These are phyloP conservation scores for Paracanthobrama guichenoti DNA, from an alignment of 2,113 vertebrate genomes.

Conservation along the genomic window DNA sequence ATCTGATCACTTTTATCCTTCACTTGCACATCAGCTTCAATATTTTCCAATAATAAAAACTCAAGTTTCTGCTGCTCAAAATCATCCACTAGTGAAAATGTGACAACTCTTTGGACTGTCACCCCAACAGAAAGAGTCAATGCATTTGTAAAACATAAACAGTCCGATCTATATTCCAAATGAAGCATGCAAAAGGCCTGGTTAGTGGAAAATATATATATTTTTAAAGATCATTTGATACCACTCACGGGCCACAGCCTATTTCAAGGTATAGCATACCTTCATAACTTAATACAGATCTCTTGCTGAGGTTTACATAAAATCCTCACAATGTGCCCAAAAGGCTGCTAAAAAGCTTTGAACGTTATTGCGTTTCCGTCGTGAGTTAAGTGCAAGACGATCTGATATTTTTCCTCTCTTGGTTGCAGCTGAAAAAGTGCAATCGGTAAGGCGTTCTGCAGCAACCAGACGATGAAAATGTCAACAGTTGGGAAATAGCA, in stretches of 20 bases:
- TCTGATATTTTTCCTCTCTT: slow-evolving; percentile 32
- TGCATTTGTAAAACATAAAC: slow-evolving; percentile 2
- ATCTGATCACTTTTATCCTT: not conserved
- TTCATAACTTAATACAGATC: slow-evolving; percentile 27
- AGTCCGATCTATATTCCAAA: not conserved
- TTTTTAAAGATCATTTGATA: not conserved
- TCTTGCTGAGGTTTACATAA: slow-evolving; percentile 8
- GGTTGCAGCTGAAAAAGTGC: slow-evolving; percentile 52
- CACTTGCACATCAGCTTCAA: slow-evolving; percentile 28
- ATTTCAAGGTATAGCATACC: slow-evolving; percentile 22
- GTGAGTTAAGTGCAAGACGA: slow-evolving; percentile 50
- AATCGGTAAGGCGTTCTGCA: slow-evolving; percentile 51
- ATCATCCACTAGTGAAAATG: not conserved
- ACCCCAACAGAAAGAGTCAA: not conserved
- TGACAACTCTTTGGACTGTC: not conserved
- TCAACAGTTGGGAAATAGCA: slow-evolving; percentile 46
- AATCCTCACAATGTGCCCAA: slow-evolving; percentile 10
- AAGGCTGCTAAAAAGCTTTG: slow-evolving; percentile 35
- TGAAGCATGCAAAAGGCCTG: slow-evolving; percentile 12
- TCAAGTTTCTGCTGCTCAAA: slow-evolving; percentile 3
- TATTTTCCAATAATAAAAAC: not conserved
- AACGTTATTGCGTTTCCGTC: slow-evolving; percentile 39
- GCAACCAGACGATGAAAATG: slow-evolving; percentile 47
- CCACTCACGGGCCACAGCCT: not conserved
- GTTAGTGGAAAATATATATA: not conserved